A percentile compares a stretch with the other conserved stretches of the same genome.
phyloP scores from a whole-genome alignment of 2,113 vertebrate genomes.

The Brienomyrus brachyistius region DNA sequence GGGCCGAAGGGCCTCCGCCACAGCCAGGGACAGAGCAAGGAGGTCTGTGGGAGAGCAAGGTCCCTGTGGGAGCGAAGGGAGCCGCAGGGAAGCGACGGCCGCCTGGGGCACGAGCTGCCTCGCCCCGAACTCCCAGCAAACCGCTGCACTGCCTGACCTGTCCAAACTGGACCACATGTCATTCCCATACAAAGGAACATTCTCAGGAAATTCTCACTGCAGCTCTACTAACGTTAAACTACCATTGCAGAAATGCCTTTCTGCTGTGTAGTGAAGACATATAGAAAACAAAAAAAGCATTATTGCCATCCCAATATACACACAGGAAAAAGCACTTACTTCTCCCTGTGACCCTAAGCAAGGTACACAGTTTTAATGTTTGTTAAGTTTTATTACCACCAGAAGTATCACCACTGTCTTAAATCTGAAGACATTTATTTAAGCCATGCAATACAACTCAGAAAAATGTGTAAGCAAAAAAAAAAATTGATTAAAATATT shows the following conservation, averaged over 20 bases:
- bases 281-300: background rate
- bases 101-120: background rate
- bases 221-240: background rate
- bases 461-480: background rate
- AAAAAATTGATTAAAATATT: background rate
- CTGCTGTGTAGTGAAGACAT: background rate
- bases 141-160: background rate
- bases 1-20: constrained; percentile 27
- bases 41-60: constrained; percentile 27
- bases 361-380: background rate
- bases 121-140: background rate
- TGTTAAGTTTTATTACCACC: background rate
- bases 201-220: background rate
- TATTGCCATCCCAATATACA: background rate
- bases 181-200: background rate
- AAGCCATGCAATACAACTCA: too few relatives aligned
- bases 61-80: constrained; percentile 31
- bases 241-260: background rate
- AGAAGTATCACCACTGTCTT: background rate
- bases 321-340: background rate
- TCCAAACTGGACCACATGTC: background rate
- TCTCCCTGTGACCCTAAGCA: background rate
- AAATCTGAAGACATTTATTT: background rate
- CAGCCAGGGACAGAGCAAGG: background rate
- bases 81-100: constrained; percentile 35